These are phyloP conservation scores for Trichonephila clavata DNA, from an alignment of 1,140 invertebrate genomes.

Conservation along the genomic window DNA sequence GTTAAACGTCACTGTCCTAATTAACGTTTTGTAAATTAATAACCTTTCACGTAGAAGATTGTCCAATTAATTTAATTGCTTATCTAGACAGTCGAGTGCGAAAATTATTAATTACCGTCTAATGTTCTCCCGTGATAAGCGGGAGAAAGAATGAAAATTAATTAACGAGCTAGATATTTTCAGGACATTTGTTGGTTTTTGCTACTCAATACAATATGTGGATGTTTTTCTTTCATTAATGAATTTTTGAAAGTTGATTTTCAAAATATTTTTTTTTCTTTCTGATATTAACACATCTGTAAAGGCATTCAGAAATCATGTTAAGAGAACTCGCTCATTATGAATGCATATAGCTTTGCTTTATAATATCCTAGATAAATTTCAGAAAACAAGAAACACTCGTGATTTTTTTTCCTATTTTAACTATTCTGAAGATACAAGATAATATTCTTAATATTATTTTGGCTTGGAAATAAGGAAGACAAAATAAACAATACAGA, in stretches of 20 bases:
- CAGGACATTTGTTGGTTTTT: neutral
- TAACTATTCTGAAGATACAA: no score
- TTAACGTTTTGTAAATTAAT: conserved; percentile 71
- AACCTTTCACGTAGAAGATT: conserved; percentile 70
- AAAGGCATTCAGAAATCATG: no score
- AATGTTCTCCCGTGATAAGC: conserved; percentile 43
- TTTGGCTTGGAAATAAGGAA: no score
- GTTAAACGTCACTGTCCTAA: conserved; percentile 56
- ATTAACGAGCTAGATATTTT: conserved; percentile 9
- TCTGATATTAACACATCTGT: neutral
- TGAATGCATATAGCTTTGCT: no score
- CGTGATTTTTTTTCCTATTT: no score
- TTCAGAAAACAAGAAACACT: no score
- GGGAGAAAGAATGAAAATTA: conserved; percentile 58
- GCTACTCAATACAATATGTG: neutral
- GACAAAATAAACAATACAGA: no score
- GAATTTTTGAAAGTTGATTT: neutral
- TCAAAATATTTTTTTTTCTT: neutral
- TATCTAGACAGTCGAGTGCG: conserved; percentile 36
- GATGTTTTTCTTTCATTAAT: neutral
- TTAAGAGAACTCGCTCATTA: no score
- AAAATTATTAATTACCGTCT: conserved; percentile 69
- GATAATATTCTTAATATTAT: no score
- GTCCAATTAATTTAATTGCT: conserved; percentile 71
- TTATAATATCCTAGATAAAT: no score